phyloP scores from a whole-genome alignment of 2,113 vertebrate species.

The Rafetus swinhoei region DNA sequence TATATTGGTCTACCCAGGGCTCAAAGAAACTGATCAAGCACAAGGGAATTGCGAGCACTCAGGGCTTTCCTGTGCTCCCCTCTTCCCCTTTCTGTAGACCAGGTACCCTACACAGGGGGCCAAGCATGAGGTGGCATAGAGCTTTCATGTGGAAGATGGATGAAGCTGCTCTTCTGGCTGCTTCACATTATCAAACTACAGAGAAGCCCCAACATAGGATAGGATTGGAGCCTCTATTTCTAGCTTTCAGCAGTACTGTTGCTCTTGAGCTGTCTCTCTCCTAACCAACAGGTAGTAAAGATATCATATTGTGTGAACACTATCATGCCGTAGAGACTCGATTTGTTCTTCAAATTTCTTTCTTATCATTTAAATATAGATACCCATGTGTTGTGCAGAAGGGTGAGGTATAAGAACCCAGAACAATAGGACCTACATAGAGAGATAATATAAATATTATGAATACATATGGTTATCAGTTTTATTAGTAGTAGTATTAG shows the following conservation, averaged over 20 bases:
- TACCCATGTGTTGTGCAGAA: not conserved
- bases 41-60: not conserved
- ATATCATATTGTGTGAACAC: not conserved
- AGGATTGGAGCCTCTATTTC: not conserved
- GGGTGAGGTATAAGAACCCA: not conserved
- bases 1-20: not conserved
- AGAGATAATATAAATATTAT: not conserved
- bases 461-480: not conserved
- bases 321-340: not conserved
- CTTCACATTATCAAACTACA: not conserved
- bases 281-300: not conserved
- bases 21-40: not conserved
- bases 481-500: too few species aligned
- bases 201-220: not conserved
- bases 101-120: not conserved
- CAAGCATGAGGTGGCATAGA: rapidly evolving
- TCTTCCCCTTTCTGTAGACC: not conserved
- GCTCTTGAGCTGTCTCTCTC: not conserved
- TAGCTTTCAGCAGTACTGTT: rapidly evolving
- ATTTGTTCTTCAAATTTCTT: not conserved
- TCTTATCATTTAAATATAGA: not conserved
- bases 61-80: not conserved
- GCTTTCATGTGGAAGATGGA: not conserved
- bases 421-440: not conserved
- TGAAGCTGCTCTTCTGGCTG: not conserved